Percentiles rank a stretch among this genome's conserved stretches.
phyloP scores from a whole-genome alignment of 2,888 invertebrate species.

The Callinectes sapidus region DNA sequence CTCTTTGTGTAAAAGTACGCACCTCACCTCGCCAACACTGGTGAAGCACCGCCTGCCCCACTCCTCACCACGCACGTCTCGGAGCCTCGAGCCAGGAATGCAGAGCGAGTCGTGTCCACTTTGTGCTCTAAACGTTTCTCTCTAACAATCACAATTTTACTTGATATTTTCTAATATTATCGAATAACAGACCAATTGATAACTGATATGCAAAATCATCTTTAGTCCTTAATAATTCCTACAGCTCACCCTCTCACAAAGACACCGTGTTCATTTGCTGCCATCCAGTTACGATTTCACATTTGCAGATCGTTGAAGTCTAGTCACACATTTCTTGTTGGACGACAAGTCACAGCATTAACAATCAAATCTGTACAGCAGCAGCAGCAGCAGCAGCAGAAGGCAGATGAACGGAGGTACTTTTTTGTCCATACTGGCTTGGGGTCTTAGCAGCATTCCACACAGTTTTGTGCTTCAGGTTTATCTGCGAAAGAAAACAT shows the following conservation, averaged over 20 bases:
- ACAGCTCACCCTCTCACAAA: not conserved
- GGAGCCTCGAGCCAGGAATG: not conserved
- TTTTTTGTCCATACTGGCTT: conserved; percentile 11
- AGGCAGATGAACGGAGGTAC: conserved; percentile 7
- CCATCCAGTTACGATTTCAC: not conserved
- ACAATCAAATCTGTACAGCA: not conserved
- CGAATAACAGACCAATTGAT: not conserved
- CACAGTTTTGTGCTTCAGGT: not conserved
- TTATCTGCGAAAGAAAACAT: not conserved
- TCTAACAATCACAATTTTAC: not conserved
- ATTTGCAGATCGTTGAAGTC: not conserved
- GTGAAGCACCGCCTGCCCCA: not conserved
- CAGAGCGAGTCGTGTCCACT: not conserved
- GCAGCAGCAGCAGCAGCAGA: not conserved
- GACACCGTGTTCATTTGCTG: not conserved
- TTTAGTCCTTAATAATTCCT: not conserved
- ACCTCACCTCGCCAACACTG: conserved; percentile 12
- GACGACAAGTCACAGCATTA: not conserved
- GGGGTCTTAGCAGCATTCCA: not conserved
- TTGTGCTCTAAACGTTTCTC: not conserved
- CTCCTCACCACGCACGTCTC: not conserved
- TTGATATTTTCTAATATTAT: not conserved
- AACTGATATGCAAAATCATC: conserved; percentile 26
- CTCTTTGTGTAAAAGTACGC: not conserved
- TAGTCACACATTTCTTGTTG: not conserved